Base-by-base conservation (phyloP, 2,113 vertebrate species). In the Turnix velox region DNA sequence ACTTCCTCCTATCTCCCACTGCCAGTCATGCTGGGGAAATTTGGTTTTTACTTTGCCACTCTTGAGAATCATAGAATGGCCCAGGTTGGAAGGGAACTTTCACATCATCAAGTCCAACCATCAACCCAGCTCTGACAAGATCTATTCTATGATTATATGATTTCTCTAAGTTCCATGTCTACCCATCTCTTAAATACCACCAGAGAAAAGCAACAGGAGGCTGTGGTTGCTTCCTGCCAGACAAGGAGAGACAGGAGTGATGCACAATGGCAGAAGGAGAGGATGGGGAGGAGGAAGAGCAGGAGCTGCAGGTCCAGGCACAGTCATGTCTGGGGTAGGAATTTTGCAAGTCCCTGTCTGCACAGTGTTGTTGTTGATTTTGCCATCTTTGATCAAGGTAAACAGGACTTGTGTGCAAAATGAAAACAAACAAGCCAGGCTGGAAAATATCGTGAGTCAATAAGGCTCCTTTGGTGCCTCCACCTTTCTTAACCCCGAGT, bases 341-440 rank as follows among this genome's bases (percentile, higher is more conserved):
- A 93, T 96, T 96, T 94, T 95, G 92, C 95, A 96, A 95, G 96
- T 92, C 95, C 73, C 69, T 94, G 91, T 94, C 91, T 96, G 95
- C 86, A 74, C 5, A 14, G 88, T 88, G 88, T 49, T 95, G 92
- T 68, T 94, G 93, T 93, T 94, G 93, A 92, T 93, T 93, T 84
- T 96, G 84, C 94, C 90, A 86, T 94, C 94, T 92, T 94, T 94
- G 86, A 95, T 95, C 94, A 83, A 74, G 48, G 88, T 94, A 96
- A 93, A 95, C 76, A 95, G 86, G 88, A 67, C 79, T 88, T 69
- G 71, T 72, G 90, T 63, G 88, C 85, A 59, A 83, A 90, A 61
- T 95, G 83, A 93, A 96, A 96, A 96, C 92, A 95, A 96, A 95
- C 95, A 95, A 96, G 92, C 86, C 87, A 7, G 72, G 88, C 95